Conservation (phyloP, 2,113 vertebrate species). For the Conger conger region DNA sequence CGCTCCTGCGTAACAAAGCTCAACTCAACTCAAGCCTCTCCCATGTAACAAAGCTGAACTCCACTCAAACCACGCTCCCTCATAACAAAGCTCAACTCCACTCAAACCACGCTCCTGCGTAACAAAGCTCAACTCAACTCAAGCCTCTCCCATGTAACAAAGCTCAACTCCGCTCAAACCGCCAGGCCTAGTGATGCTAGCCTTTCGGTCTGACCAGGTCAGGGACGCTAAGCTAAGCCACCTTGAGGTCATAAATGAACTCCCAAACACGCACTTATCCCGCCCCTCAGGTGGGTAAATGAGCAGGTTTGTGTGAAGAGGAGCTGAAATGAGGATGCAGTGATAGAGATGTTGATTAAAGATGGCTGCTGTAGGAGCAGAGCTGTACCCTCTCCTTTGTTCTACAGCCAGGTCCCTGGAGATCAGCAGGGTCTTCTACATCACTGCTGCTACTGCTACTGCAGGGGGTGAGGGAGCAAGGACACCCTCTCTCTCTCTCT, state of each 20-base stretch:
- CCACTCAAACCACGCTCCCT: no score
- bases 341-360: background rate
- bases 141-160: no score
- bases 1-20: no score
- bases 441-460: background rate
- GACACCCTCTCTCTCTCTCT: conserved; percentile 3
- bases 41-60: no score
- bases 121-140: no score
- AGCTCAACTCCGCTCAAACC: no score
- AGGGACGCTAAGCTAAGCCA: background rate
- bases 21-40: no score
- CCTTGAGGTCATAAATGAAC: background rate
- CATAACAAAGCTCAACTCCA: no score
- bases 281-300: background rate
- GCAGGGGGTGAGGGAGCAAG: background rate
- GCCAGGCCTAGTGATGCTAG: no score
- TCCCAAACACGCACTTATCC: background rate
- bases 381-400: conserved; percentile 39
- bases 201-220: background rate
- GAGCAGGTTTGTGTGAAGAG: background rate
- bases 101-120: no score
- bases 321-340: background rate
- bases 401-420: conserved; percentile 19
- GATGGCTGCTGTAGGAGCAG: conserved; percentile 9
- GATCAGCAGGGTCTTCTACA: background rate